Percentiles rank a stretch among this genome's conserved stretches.
These are phyloP conservation scores for Cydia amplana DNA, from an alignment of 1,140 invertebrate species.

Conservation along the genomic window DNA sequence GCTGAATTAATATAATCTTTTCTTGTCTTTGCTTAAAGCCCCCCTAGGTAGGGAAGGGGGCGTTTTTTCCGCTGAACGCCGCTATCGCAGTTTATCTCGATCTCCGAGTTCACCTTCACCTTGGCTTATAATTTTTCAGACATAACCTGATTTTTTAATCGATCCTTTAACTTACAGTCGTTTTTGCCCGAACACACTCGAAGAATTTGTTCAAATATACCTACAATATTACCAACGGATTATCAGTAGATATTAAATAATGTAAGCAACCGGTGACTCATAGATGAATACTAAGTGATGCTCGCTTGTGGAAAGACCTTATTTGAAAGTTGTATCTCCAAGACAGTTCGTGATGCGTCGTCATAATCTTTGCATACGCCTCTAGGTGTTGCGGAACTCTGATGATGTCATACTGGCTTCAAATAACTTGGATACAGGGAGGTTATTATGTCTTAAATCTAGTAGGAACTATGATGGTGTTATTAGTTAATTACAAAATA, in stretches of 20 bases:
- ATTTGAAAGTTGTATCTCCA: conserved; percentile 21
- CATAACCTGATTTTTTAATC: too few species aligned
- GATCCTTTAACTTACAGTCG: too few species aligned
- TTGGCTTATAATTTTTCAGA: too few species aligned
- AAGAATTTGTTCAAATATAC: not conserved
- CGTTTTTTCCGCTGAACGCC: too few species aligned
- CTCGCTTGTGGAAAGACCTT: not conserved
- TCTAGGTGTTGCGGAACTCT: not conserved
- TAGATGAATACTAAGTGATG: not conserved
- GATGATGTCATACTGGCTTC: conserved; percentile 1
- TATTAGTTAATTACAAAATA: too few species aligned
- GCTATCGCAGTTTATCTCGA: too few species aligned
- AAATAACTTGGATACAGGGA: not conserved
- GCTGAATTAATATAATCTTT: too few species aligned
- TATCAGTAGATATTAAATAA: not conserved
- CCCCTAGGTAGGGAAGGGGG: too few species aligned
- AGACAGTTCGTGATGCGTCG: not conserved
- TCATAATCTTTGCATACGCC: conserved; percentile 14
- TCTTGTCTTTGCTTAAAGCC: too few species aligned
- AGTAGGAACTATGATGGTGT: too few species aligned
- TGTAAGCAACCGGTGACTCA: not conserved
- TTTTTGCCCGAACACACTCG: too few species aligned
- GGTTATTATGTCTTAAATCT: not conserved
- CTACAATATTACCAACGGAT: not conserved
- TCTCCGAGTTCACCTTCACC: too few species aligned